phyloP scores from a whole-genome alignment of 1,140 invertebrate genomes.

The Lepidostoma basale region DNA sequence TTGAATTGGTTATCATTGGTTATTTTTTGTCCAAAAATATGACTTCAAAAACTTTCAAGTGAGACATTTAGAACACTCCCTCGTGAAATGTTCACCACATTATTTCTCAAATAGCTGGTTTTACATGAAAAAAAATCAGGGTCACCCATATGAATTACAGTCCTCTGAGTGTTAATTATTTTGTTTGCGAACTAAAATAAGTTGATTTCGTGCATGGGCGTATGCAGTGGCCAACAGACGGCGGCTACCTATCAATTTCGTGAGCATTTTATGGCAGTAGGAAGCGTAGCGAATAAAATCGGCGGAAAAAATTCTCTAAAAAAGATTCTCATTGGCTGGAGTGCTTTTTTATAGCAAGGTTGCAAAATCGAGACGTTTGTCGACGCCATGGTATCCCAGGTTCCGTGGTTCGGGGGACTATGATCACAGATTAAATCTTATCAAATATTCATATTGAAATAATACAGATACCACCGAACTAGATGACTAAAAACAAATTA shows the following conservation, averaged over 20 bases:
- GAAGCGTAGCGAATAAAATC: background rate
- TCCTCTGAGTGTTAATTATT: conserved; percentile 10
- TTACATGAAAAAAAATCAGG: background rate
- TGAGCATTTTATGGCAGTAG: conserved; percentile 10
- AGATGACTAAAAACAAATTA: too few species aligned
- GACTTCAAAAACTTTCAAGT: background rate
- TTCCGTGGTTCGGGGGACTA: background rate
- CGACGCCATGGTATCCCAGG: background rate
- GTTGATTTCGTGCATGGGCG: conserved; percentile 13
- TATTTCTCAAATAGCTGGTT: too few species aligned
- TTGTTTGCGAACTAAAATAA: background rate
- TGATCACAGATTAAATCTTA: background rate
- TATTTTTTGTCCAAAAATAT: too few species aligned
- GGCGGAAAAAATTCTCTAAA: background rate
- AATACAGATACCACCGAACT: too few species aligned
- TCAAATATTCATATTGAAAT: background rate
- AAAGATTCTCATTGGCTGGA: background rate
- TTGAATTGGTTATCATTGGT: too few species aligned
- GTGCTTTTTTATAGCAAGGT: conserved; percentile 25
- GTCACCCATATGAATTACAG: background rate
- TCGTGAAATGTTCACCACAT: too few species aligned
- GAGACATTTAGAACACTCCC: too few species aligned
- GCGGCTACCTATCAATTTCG: conserved; percentile 5
- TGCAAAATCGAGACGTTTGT: conserved; percentile 7
- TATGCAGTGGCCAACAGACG: conserved; percentile 8